A percentile compares a stretch with the other conserved stretches of the same genome.
These are phyloP conservation scores for Progne subis DNA, from an alignment of 2,113 vertebrate species.

Conservation along the genomic window DNA sequence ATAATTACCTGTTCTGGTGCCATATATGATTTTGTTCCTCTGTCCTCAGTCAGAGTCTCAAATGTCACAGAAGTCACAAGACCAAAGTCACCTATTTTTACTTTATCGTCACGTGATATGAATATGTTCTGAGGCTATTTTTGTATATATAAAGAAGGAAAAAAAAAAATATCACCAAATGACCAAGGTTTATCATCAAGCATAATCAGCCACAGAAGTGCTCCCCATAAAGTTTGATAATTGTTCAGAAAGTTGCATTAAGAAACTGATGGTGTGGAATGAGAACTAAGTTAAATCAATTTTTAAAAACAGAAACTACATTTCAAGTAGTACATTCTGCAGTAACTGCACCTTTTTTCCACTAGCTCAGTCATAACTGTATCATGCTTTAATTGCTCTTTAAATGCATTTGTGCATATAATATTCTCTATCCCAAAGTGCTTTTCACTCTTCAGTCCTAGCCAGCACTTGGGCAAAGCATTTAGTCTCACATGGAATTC, in stretches of 20 bases:
- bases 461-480: neutral
- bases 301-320: neutral
- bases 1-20: slow-evolving; percentile 77
- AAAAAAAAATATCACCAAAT: neutral
- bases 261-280: neutral
- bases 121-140: slow-evolving; percentile 88
- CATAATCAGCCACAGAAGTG: neutral
- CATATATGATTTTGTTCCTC: slow-evolving; percentile 68
- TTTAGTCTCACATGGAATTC: neutral
- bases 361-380: neutral
- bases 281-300: neutral
- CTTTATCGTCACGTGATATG: slow-evolving; percentile 65
- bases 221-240: neutral
- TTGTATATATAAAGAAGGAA: neutral
- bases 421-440: neutral
- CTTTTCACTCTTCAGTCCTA: neutral
- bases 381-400: neutral
- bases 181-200: neutral
- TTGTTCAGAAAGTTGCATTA: neutral
- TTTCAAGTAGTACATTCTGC: neutral
- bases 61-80: slow-evolving; percentile 74
- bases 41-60: slow-evolving; percentile 53
- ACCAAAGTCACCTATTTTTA: slow-evolving; percentile 93
- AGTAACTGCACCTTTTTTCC: neutral
- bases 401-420: neutral